Base-by-base conservation (phyloP, 2,113 vertebrate genomes). In the Paratilapia polleni region DNA sequence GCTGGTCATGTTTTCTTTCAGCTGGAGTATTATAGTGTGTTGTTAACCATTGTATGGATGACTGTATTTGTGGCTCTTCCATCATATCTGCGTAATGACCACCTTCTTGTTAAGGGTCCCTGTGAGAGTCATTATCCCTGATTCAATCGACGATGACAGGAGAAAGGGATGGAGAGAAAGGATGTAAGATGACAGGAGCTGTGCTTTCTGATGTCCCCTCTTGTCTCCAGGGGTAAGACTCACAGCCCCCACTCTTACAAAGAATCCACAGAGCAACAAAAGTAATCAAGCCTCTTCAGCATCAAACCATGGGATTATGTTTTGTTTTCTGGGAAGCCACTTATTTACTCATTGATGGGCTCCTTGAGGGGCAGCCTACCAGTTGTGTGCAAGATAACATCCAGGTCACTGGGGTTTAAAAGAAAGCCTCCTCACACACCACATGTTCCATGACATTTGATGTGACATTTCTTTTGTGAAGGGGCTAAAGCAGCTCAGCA, bases 71-170 rank as follows among this genome's bases (percentile, higher is more conserved):
- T 43, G 28, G 62, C 82, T 86, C 70, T 61, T 89, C 63, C 81
- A 80, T 86, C 88, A 79, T 89, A 88, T 91, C 84, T 86, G 78
- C 66, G 36, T 92, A 93, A 94, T 91, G 91, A 90, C 86, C 90
- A 88, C 61, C 70, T 84, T 91, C 83, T 63, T 82, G 75, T 66
- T 85, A 87, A 90, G 81, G 84, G 87, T 91, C 92, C 92, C 93
- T 85, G 62, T 61, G 90, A 93, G 91, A 94, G 87, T 90, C 91
- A 91, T 95, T 93, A 92, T 92, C 83, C 82, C 76, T 90, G 91
- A 92, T 92, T 82, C 87, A 84, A 85, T 92, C 68, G 36, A 75
- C 79, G 20, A 88, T 90, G 91, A 92, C 93, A 90, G 74, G 85
- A 74, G 60, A 90, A 83, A 63, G 76, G 84, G 80, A 81, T 85